Conservation (phyloP, 2,888 invertebrate species). For the Scaptomyza cyrtandrae region DNA sequence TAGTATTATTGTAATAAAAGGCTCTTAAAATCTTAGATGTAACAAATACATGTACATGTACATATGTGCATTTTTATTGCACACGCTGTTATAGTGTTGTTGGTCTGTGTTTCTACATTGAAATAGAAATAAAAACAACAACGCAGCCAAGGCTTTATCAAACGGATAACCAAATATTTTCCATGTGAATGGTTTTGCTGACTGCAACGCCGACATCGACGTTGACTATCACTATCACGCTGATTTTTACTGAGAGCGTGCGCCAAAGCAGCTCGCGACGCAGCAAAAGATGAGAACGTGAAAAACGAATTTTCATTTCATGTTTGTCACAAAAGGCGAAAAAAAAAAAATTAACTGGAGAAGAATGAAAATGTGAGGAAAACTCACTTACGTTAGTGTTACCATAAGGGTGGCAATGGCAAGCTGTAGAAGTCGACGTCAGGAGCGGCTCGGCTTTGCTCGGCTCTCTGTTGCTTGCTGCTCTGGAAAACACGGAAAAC, state of each 20-base stretch:
- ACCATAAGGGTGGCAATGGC: conserved; percentile 57
- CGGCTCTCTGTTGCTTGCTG: conserved; percentile 13
- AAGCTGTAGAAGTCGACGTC: conserved; percentile 13
- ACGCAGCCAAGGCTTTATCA: conserved; percentile 27
- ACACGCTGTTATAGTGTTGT: conserved; percentile 11
- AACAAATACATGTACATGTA: too few relatives aligned
- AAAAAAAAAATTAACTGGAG: conserved; percentile 41
- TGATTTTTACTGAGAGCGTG: conserved; percentile 9
- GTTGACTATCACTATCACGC: conserved; percentile 1
- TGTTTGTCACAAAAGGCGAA: conserved; percentile 36
- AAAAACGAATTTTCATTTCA: conserved; percentile 49
- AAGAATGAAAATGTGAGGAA: conserved; percentile 38
- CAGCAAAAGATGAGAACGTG: conserved; percentile 8
- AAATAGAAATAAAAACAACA: conserved; percentile 35
- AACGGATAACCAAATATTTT: conserved; percentile 59
- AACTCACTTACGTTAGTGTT: conserved; percentile 26
- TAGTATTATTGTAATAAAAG: too few relatives aligned
- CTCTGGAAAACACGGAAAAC: conserved; percentile 50
- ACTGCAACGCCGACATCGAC: conserved; percentile 1
- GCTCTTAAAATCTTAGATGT: too few relatives aligned
- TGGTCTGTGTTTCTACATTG: conserved; percentile 39
- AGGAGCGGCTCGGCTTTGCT: conserved; percentile 11
- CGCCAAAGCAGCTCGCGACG: background rate
- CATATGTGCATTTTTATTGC: background rate
- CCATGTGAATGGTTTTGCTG: conserved; percentile 30